phyloP scores from a whole-genome alignment of 2,888 invertebrate genomes.

The Helleia helle region DNA sequence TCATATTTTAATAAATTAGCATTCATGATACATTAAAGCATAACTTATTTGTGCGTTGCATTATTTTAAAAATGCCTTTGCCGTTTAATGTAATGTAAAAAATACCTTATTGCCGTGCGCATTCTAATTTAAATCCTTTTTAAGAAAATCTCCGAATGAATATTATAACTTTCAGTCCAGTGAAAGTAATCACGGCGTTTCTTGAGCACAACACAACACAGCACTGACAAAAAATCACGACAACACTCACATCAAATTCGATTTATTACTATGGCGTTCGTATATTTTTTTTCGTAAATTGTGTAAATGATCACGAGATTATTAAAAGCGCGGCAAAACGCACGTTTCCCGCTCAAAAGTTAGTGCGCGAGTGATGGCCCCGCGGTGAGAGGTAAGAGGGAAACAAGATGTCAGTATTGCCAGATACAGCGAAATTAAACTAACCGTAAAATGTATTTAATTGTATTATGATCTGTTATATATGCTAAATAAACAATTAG shows the following conservation, averaged over 20 bases:
- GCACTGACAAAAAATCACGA: slow-evolving; percentile 27
- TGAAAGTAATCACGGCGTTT: slow-evolving; percentile 68
- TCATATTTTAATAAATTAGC: too few relatives aligned
- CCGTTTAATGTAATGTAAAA: too few relatives aligned
- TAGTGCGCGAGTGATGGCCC: background rate
- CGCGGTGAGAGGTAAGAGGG: slow-evolving; percentile 4
- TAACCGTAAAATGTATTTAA: too few relatives aligned
- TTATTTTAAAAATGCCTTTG: too few relatives aligned
- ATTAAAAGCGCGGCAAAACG: slow-evolving; percentile 4
- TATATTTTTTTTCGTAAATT: slow-evolving; percentile 23
- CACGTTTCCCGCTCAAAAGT: background rate
- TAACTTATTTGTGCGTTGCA: too few relatives aligned
- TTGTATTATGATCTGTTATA: too few relatives aligned
- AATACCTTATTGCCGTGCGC: slow-evolving; percentile 42
- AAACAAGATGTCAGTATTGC: slow-evolving; percentile 2
- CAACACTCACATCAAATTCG: slow-evolving; percentile 27
- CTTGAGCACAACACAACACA: slow-evolving; percentile 31
- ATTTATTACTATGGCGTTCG: slow-evolving; percentile 31
- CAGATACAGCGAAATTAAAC: background rate
- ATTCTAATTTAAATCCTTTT: slow-evolving; percentile 36
- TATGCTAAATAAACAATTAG: too few relatives aligned
- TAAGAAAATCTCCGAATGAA: slow-evolving; percentile 65
- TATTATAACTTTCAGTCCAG: slow-evolving; percentile 69
- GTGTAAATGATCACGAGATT: slow-evolving; percentile 30
- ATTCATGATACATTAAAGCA: too few relatives aligned